Percentiles rank a stretch among this genome's conserved stretches.
Evolutionary conservation across 2,888 invertebrate species (phyloP).

Genomic region (Dusona sp.): DNA sequence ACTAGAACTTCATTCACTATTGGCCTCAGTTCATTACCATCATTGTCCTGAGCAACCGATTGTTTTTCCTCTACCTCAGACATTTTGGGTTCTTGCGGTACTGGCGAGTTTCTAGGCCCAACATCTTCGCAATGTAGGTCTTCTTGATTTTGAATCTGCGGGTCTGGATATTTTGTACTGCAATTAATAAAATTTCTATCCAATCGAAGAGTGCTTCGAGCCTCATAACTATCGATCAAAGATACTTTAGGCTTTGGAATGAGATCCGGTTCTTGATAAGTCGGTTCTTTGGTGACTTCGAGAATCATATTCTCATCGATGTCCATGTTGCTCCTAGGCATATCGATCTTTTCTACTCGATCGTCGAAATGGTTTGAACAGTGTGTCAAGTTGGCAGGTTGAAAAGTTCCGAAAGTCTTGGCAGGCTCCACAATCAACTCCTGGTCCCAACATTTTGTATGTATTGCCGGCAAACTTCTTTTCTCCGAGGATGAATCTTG

Average conservation of each 20-base stretch:
- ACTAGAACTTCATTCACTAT: constrained; percentile 78
- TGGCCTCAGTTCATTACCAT: constrained; percentile 66
- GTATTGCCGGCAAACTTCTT: constrained; percentile 49
- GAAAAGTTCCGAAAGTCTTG: constrained; percentile 75
- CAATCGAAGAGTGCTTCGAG: constrained; percentile 71
- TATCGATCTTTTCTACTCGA: constrained; percentile 2
- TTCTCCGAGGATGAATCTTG: constrained; percentile 57
- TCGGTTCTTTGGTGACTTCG: constrained; percentile 59
- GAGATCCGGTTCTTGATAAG: constrained; percentile 63
- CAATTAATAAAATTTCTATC: constrained; percentile 62
- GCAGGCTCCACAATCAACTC: constrained; percentile 67
- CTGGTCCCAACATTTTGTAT: constrained; percentile 66
- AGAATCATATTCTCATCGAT: constrained; percentile 34
- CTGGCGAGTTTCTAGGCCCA: constrained; percentile 5
- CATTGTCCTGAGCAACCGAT: constrained; percentile 48
- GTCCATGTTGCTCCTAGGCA: constrained; percentile 8
- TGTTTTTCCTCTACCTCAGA: constrained; percentile 67
- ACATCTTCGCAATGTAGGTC: background rate
- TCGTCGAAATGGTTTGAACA: constrained; percentile 12
- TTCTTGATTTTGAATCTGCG: constrained; percentile 15
- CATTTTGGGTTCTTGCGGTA: constrained; percentile 27
- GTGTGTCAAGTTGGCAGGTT: constrained; percentile 62
- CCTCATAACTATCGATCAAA: constrained; percentile 69
- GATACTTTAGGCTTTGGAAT: constrained; percentile 46
- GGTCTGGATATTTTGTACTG: constrained; percentile 32